A percentile compares a stretch with the other conserved stretches of the same genome.
Conservation (phyloP, 1,140 invertebrate genomes). For the Drosophila nannoptera region DNA sequence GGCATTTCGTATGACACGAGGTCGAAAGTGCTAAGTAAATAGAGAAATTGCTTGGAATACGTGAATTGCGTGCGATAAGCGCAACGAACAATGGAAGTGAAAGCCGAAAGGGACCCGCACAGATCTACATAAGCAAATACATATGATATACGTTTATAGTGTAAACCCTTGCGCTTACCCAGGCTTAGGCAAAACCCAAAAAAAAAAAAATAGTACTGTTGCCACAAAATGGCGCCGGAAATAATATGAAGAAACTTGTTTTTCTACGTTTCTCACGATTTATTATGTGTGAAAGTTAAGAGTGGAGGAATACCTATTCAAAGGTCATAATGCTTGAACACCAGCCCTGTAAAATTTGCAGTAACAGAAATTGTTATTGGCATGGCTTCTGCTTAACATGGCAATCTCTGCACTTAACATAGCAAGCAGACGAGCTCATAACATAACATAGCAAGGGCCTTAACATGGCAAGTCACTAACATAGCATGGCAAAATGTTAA, state of each 20-base stretch:
- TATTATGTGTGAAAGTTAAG: background rate
- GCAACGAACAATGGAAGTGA: conserved; percentile 11
- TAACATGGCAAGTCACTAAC: too few relatives aligned
- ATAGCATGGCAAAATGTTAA: too few relatives aligned
- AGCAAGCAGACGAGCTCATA: too few relatives aligned
- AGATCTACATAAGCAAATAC: conserved; percentile 24
- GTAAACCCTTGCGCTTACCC: conserved; percentile 6
- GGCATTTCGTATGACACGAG: conserved; percentile 34
- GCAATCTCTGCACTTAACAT: too few relatives aligned
- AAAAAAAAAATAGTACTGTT: background rate
- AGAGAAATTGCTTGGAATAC: conserved; percentile 52
- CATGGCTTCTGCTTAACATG: too few relatives aligned
- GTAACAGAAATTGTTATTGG: too few relatives aligned
- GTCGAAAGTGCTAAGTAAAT: conserved; percentile 71
- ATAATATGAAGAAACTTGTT: background rate
- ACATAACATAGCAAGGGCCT: background rate
- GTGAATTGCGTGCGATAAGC: conserved; percentile 52
- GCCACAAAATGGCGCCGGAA: conserved; percentile 8
- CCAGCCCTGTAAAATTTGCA: too few relatives aligned
- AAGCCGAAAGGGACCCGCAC: background rate
- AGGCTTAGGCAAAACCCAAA: conserved; percentile 4
- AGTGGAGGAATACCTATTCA: background rate
- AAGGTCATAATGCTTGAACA: too few relatives aligned
- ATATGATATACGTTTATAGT: background rate
- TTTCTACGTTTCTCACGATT: background rate